Evolutionary conservation across 2,888 invertebrate species (phyloP).

Genomic region (Hemistola chrysoprasaria): DNA sequence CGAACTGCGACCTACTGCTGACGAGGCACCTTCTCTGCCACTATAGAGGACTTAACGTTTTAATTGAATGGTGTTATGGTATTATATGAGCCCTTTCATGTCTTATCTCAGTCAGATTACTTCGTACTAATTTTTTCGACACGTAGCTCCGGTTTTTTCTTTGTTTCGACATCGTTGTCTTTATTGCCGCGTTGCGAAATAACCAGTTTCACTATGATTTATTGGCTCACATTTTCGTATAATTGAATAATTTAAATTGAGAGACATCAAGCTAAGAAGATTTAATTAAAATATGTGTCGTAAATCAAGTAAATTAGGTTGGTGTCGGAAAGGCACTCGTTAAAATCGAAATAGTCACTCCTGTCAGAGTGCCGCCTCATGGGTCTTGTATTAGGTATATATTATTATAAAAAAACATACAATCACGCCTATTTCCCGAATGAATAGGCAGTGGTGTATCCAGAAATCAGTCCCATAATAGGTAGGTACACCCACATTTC

Average conservation of each 20-base stretch:
- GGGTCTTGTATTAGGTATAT: conserved; percentile 5
- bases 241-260: neutral
- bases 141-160: too few species aligned
- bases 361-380: too few species aligned
- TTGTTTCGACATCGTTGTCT: neutral
- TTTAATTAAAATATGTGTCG: conserved; percentile 8
- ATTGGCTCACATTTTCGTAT: neutral
- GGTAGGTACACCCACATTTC: too few species aligned
- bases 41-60: conserved; percentile 42
- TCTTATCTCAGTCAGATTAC: too few species aligned
- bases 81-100: too few species aligned
- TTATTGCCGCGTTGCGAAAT: conserved; percentile 6
- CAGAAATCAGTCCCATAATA: too few species aligned
- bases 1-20: conserved; percentile 42
- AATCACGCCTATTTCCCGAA: too few species aligned
- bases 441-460: too few species aligned
- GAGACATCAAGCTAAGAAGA: conserved; percentile 7
- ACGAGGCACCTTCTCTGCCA: conserved; percentile 39
- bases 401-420: too few species aligned
- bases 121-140: too few species aligned
- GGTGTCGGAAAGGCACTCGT: conserved; percentile 6
- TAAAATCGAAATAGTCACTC: conserved; percentile 31
- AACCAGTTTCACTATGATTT: neutral
- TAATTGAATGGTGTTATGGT: conserved; percentile 34
- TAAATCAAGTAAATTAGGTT: conserved; percentile 17